Evolutionary conservation across 2,888 invertebrate genomes (phyloP).

Genomic region (Bimastos eiseni): DNA sequence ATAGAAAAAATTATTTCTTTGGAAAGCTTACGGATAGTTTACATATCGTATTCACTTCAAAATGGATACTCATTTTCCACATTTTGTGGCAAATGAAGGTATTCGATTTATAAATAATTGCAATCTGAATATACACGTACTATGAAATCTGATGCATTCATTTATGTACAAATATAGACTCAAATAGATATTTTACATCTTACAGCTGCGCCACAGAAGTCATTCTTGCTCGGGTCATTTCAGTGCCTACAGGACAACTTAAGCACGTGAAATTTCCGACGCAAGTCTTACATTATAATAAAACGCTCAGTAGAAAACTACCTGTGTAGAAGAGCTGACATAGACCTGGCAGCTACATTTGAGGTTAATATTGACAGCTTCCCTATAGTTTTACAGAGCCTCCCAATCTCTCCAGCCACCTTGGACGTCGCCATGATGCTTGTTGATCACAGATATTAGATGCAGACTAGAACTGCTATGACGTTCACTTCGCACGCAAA

Average conservation of each 20-base stretch:
- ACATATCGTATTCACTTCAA: background rate
- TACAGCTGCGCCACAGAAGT: background rate
- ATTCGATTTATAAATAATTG: too few species aligned
- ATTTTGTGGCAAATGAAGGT: background rate
- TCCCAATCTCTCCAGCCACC: background rate
- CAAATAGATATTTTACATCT: too few species aligned
- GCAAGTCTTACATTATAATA: background rate
- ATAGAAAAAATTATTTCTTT: background rate
- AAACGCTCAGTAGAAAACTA: background rate
- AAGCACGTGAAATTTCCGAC: background rate
- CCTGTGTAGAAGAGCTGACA: background rate
- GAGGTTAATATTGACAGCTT: background rate
- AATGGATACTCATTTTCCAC: background rate
- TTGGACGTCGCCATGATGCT: background rate
- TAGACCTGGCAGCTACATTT: conserved; percentile 2
- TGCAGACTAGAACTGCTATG: background rate
- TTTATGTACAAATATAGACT: background rate
- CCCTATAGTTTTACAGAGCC: background rate
- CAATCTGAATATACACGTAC: too few species aligned
- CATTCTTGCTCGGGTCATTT: background rate
- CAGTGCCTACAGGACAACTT: background rate
- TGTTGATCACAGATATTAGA: background rate
- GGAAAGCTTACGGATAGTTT: background rate
- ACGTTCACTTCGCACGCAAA: background rate
- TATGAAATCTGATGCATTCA: background rate